Evolutionary conservation across 2,888 invertebrate species (phyloP).

Genomic region (Athalia circularis): DNA sequence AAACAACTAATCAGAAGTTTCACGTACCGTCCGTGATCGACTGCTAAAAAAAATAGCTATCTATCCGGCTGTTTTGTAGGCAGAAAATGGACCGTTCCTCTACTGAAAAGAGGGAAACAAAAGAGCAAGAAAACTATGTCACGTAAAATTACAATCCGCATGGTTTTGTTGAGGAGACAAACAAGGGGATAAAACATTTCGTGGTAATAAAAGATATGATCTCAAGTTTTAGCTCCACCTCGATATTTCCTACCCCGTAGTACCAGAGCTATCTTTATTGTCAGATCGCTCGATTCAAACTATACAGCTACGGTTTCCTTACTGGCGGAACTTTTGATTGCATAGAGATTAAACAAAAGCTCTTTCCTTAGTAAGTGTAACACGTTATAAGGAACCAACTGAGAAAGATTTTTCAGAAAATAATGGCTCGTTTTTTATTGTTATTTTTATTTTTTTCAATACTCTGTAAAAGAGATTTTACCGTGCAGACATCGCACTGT

Average conservation of each 20-base stretch:
- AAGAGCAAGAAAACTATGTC: constrained; percentile 2
- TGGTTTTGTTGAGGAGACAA: constrained; percentile 49
- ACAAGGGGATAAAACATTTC: constrained; percentile 55
- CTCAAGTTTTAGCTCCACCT: constrained; percentile 47
- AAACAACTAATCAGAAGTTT: constrained; percentile 4
- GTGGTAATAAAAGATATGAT: constrained; percentile 51
- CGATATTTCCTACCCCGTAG: constrained; percentile 1
- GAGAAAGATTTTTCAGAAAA: background rate
- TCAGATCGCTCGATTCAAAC: constrained; percentile 38
- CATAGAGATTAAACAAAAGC: constrained; percentile 36
- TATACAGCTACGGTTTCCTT: background rate
- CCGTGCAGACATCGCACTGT: too few relatives aligned
- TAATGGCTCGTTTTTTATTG: too few relatives aligned
- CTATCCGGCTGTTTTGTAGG: background rate
- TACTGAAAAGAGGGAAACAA: background rate
- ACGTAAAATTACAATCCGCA: constrained; percentile 42
- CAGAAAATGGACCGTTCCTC: background rate
- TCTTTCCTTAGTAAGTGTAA: background rate
- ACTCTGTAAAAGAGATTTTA: too few relatives aligned
- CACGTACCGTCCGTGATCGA: background rate
- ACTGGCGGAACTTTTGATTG: constrained; percentile 37
- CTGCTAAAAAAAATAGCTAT: constrained; percentile 6
- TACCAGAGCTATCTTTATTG: constrained; percentile 31
- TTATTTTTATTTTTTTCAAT: too few relatives aligned
- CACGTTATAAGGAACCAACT: constrained; percentile 1